Evolutionary conservation across 2,113 vertebrate species (phyloP).

Genomic region (Microtus oregoni): DNA sequence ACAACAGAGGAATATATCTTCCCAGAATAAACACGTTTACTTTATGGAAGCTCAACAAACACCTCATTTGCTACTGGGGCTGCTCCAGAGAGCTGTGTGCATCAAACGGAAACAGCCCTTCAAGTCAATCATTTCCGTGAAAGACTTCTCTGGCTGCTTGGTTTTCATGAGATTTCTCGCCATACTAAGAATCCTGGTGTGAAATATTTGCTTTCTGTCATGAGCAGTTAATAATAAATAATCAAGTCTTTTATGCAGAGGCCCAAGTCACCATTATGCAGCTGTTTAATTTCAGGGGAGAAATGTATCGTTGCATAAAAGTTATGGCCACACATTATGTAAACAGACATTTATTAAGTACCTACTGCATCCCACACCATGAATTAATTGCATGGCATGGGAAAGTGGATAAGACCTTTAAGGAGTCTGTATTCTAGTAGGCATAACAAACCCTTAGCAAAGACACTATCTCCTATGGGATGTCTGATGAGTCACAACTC

Average conservation of each 20-base stretch:
- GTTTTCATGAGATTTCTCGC: neutral
- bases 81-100: neutral
- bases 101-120: neutral
- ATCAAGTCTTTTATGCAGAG: neutral
- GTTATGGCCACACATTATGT: neutral
- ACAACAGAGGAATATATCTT: neutral
- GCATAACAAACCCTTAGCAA: neutral
- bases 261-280: neutral
- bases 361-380: neutral
- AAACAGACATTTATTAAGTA: neutral
- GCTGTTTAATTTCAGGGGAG: neutral
- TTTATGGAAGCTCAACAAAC: neutral
- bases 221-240: conserved; percentile 37
- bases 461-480: neutral
- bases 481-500: neutral
- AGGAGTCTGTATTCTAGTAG: neutral
- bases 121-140: neutral
- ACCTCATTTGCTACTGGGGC: neutral
- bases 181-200: neutral
- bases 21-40: neutral
- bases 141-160: neutral
- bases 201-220: conserved; percentile 8
- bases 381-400: neutral
- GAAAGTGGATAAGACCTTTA: neutral
- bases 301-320: neutral